These are phyloP conservation scores for Tachycineta bicolor DNA, from an alignment of 2,113 vertebrate genomes.

Conservation along the genomic window DNA sequence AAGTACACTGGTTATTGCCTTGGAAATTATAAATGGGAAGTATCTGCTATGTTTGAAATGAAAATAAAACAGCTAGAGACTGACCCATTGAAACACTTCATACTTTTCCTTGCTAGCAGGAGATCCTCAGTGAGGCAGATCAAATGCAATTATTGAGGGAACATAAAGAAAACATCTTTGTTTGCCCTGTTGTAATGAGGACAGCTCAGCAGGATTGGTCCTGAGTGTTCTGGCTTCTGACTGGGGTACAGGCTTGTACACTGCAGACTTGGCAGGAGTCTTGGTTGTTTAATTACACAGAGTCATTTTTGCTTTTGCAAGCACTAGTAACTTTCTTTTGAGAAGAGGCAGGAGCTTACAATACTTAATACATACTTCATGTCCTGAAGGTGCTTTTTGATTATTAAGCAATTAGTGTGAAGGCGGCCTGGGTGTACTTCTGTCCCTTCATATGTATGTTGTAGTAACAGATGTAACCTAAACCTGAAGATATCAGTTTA, in stretches of 20 bases:
- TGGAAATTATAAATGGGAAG: constrained; percentile 5
- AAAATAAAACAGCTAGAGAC: constrained; percentile 40
- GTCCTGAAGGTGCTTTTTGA: background rate
- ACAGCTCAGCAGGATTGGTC: constrained; percentile 26
- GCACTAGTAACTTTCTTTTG: background rate
- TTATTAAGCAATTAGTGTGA: background rate
- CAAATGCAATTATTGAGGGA: constrained; percentile 43
- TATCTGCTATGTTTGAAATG: constrained; percentile 7
- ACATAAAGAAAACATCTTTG: constrained; percentile 28
- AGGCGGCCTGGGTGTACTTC: background rate
- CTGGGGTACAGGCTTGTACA: background rate
- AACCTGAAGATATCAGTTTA: background rate
- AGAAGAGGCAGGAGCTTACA: background rate
- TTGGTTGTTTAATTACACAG: background rate
- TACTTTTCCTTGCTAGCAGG: constrained; percentile 26
- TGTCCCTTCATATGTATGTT: background rate
- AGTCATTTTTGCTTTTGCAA: constrained; percentile 19
- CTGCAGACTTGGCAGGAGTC: constrained; percentile 14
- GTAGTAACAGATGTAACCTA: background rate
- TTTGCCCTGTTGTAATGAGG: constrained; percentile 43
- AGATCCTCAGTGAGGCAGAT: constrained; percentile 26
- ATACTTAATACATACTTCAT: background rate
- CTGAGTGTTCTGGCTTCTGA: background rate
- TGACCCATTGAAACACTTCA: constrained; percentile 29
- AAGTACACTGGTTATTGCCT: background rate